A percentile compares a stretch with the other conserved stretches of the same genome.
Evolutionary conservation across 1,140 invertebrate species (phyloP).

Genomic region (Nilaparvata lugens): DNA sequence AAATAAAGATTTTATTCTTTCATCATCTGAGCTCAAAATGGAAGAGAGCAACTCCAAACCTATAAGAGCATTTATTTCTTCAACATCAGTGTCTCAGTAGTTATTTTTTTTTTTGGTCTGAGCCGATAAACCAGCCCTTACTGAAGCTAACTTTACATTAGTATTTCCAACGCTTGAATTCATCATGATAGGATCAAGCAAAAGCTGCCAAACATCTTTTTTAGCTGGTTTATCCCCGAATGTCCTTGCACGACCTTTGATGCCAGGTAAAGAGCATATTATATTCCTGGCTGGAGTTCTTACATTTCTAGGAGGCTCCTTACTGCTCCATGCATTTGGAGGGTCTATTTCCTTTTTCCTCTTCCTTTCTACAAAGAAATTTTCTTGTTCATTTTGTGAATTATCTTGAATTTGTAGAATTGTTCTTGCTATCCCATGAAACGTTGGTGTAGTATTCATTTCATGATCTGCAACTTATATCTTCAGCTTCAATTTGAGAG

Average conservation of each 20-base stretch:
- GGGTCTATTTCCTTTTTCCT: neutral
- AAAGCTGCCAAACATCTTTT: neutral
- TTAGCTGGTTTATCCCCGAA: neutral
- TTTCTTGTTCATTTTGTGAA: neutral
- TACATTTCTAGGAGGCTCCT: neutral
- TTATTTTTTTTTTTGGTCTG: neutral
- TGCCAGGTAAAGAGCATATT: neutral
- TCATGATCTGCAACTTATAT: too few species aligned
- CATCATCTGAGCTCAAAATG: neutral
- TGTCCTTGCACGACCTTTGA: neutral
- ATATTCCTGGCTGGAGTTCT: neutral
- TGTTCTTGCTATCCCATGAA: too few species aligned
- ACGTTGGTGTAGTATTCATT: too few species aligned
- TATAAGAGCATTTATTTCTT: constrained; percentile 8
- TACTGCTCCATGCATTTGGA: neutral
- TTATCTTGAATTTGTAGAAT: too few species aligned
- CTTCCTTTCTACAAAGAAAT: neutral
- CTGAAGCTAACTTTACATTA: neutral
- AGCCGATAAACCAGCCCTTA: neutral
- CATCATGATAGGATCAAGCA: neutral
- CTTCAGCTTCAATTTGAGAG: too few species aligned
- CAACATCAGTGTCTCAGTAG: neutral
- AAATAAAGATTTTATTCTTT: neutral
- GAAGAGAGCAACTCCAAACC: neutral
- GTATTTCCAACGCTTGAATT: neutral